These are phyloP conservation scores for Pristionchus fissidentatus DNA, from an alignment of 2,888 invertebrate genomes.

Conservation along the genomic window DNA sequence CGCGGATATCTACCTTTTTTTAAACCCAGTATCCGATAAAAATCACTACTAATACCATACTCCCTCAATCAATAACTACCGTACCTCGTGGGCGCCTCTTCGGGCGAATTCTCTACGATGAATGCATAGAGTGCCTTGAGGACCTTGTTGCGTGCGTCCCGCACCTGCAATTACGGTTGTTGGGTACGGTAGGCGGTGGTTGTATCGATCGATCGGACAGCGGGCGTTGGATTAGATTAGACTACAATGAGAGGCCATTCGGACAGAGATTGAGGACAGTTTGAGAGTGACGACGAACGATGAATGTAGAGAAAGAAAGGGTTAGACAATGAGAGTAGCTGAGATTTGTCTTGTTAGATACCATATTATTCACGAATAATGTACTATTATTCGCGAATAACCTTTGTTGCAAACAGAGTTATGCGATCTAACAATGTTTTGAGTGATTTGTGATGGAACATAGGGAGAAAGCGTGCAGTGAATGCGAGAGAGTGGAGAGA, in stretches of 20 bases:
- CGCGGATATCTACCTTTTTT: too few species aligned
- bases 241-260: too few species aligned
- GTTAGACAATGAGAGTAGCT: too few species aligned
- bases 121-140: constrained; percentile 74
- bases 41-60: too few species aligned
- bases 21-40: too few species aligned
- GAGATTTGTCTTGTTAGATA: too few species aligned
- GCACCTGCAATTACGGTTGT: constrained; percentile 54
- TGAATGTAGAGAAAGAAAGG: too few species aligned
- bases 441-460: background rate
- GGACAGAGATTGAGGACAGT: too few species aligned
- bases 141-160: constrained; percentile 73
- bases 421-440: background rate
- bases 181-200: background rate
- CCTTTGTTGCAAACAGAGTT: background rate
- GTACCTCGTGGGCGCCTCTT: constrained; percentile 74
- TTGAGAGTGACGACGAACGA: too few species aligned
- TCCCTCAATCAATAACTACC: background rate
- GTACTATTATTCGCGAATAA: too few species aligned
- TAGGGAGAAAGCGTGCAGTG: background rate
- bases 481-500: too few species aligned
- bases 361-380: too few species aligned
- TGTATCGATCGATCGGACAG: background rate
- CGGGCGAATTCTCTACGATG: constrained; percentile 71
- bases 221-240: constrained; percentile 16